phyloP scores from a whole-genome alignment of 2,797 vertebrate species.

The Neosilurus hyrtlii region DNA sequence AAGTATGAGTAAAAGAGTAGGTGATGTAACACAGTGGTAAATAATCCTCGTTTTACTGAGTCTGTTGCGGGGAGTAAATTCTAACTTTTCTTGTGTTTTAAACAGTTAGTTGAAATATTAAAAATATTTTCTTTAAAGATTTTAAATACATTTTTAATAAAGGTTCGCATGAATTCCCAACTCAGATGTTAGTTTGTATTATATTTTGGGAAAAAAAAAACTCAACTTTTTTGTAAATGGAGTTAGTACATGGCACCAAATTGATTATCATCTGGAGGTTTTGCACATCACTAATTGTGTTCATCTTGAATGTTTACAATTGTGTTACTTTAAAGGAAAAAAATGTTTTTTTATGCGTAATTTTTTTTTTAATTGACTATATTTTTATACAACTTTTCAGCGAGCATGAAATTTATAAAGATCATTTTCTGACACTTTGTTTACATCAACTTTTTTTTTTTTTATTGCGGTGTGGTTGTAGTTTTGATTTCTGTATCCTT shows the following conservation, averaged over 20 bases:
- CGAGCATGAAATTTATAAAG: background rate
- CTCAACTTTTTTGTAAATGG: too few relatives aligned
- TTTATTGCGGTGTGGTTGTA: slow-evolving; percentile 20
- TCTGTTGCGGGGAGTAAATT: too few relatives aligned
- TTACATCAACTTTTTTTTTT: background rate
- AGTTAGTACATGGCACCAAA: slow-evolving; percentile 1
- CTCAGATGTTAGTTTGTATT: too few relatives aligned
- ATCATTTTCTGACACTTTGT: background rate
- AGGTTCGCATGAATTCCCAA: too few relatives aligned
- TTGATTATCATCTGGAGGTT: background rate
- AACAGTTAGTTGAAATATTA: too few relatives aligned
- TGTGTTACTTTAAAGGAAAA: background rate
- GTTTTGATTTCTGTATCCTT: slow-evolving; percentile 19
- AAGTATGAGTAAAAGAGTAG: too few relatives aligned
- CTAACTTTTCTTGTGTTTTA: too few relatives aligned
- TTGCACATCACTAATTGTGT: background rate
- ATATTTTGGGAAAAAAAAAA: too few relatives aligned
- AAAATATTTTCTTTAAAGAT: too few relatives aligned
- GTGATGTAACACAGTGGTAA: too few relatives aligned
- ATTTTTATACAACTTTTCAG: background rate
- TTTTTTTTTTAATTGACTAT: background rate
- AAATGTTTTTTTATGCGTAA: background rate
- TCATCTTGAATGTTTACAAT: background rate
- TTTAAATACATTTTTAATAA: too few relatives aligned
- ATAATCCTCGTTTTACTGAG: too few relatives aligned